phyloP scores from a whole-genome alignment of 2,797 vertebrate genomes.

The Taeniopygia guttata region DNA sequence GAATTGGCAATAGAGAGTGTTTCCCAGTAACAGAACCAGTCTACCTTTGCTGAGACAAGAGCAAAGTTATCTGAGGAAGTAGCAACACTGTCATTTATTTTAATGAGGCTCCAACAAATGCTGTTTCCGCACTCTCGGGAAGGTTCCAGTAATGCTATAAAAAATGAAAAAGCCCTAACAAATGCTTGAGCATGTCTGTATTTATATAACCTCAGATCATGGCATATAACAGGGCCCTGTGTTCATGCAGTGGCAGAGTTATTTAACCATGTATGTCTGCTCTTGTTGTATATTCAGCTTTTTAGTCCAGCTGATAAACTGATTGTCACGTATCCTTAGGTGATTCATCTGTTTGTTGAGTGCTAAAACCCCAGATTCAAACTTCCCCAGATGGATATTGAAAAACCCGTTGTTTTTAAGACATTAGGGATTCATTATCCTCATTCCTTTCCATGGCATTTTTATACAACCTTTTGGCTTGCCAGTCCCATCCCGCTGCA shows the following conservation, averaged over 20 bases:
- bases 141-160: constrained; percentile 30
- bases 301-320: background rate
- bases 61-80: constrained; percentile 41
- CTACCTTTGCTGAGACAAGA: constrained; percentile 60
- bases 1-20: constrained; percentile 32
- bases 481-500: accelerated
- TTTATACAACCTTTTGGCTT: background rate
- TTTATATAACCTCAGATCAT: background rate
- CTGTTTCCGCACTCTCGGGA: background rate
- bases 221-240: background rate
- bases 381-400: background rate
- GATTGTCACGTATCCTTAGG: background rate
- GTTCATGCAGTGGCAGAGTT: background rate
- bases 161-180: constrained; percentile 1
- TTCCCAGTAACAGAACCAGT: constrained; percentile 48
- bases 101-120: constrained; percentile 60
- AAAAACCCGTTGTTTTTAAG: background rate
- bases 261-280: background rate
- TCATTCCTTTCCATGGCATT: background rate
- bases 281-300: background rate
- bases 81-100: constrained; percentile 44
- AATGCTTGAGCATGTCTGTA: background rate
- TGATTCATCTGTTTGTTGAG: background rate
- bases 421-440: background rate
- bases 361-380: background rate